phyloP scores from a whole-genome alignment of 2,797 vertebrate species.

The Acropternis orthonyx region DNA sequence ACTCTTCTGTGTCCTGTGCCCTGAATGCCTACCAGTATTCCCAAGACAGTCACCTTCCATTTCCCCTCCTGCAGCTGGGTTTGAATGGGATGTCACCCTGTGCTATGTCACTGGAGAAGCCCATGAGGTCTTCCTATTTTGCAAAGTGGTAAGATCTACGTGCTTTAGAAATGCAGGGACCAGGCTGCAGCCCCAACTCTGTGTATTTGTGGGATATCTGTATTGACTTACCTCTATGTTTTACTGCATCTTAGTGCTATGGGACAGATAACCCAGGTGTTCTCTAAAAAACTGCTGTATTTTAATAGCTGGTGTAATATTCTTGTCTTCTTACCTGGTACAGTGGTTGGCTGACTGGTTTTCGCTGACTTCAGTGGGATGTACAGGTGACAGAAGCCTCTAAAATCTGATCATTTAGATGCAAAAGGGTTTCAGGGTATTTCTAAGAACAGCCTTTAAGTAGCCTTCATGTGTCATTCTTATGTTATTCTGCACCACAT shows the following conservation, averaged over 20 bases:
- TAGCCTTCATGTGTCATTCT: not conserved
- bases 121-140: not conserved
- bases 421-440: not conserved
- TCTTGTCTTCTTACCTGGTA: not conserved
- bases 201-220: not conserved
- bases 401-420: not conserved
- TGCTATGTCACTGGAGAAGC: not conserved
- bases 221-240: not conserved
- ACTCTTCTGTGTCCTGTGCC: not conserved
- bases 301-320: not conserved
- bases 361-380: not conserved
- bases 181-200: not conserved
- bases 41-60: not conserved
- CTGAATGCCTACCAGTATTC: not conserved
- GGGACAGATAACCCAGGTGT: not conserved
- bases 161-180: not conserved
- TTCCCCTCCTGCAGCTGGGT: not conserved
- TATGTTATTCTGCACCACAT: not conserved
- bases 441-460: not conserved
- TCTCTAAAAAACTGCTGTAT: not conserved
- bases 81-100: not conserved
- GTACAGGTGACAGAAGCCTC: not conserved
- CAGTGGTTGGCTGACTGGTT: not conserved
- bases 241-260: not conserved
- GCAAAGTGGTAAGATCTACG: not conserved